A percentile compares a stretch with the other conserved stretches of the same genome.
Evolutionary conservation across 2,797 vertebrate species (phyloP).

Genomic region (Zenarchopterus dispar): DNA sequence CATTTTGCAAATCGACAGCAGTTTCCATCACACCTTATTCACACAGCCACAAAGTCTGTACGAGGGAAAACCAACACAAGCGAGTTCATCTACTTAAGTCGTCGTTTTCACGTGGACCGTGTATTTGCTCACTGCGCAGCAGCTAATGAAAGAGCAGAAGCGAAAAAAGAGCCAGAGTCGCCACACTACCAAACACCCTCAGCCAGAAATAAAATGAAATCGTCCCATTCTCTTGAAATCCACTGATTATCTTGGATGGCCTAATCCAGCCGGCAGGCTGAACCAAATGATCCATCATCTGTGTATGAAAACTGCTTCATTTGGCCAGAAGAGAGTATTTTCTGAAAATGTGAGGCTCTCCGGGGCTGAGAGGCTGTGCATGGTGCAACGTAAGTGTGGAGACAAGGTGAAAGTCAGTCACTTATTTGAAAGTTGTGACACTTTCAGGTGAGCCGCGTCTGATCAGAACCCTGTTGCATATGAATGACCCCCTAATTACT

Average conservation of each 20-base stretch:
- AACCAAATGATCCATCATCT: conserved; percentile 61
- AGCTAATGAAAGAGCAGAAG: conserved; percentile 40
- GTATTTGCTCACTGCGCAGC: conserved; percentile 14
- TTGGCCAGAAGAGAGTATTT: conserved; percentile 43
- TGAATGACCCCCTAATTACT: conserved; percentile 61
- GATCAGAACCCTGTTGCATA: conserved; percentile 67
- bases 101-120: conserved; percentile 22
- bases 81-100: conserved; percentile 10
- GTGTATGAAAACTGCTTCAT: conserved; percentile 64
- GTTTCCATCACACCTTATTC: conserved; percentile 27
- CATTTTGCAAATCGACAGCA: conserved; percentile 64
- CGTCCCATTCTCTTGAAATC: conserved; percentile 48
- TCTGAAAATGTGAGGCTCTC: conserved; percentile 11
- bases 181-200: conserved; percentile 42
- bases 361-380: conserved; percentile 7
- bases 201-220: conserved; percentile 54
- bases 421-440: conserved; percentile 69
- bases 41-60: not conserved
- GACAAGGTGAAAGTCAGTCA: conserved; percentile 22
- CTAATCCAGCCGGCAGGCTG: conserved; percentile 55
- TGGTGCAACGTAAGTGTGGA: not conserved
- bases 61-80: not conserved
- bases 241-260: conserved; percentile 61
- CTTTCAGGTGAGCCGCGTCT: conserved; percentile 50
- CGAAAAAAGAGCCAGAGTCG: conserved; percentile 55